Percentiles rank a stretch among this genome's conserved stretches.
Evolutionary conservation across 2,888 invertebrate genomes (phyloP).

Genomic region (Aethes cnicana): DNA sequence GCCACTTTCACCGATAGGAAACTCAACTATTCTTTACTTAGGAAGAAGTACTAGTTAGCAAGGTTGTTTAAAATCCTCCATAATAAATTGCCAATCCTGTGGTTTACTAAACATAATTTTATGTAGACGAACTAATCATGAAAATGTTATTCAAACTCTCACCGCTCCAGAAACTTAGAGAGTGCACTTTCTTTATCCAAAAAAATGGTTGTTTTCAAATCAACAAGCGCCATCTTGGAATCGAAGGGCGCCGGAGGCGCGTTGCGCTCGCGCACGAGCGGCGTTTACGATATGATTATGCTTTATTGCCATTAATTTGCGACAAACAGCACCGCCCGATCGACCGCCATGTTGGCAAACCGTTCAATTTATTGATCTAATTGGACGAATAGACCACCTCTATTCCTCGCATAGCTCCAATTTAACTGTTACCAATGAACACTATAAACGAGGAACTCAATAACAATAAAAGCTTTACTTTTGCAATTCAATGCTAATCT

Average conservation of each 20-base stretch:
- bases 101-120: no score
- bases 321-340: conserved; percentile 74
- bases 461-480: conserved; percentile 11
- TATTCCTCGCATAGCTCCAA: conserved; percentile 16
- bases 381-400: conserved; percentile 34
- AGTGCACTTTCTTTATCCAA: conserved; percentile 9
- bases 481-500: conserved; percentile 5
- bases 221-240: conserved; percentile 56
- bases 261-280: conserved; percentile 45
- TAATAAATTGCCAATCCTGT: no score
- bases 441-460: background rate
- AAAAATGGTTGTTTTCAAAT: conserved; percentile 48
- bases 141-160: no score
- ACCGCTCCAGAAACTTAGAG: no score
- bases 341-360: conserved; percentile 61
- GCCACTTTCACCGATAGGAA: no score
- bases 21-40: no score
- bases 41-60: no score
- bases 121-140: no score
- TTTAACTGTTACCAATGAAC: conserved; percentile 45
- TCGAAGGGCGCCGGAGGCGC: conserved; percentile 60
- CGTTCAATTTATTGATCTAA: conserved; percentile 53
- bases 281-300: conserved; percentile 75
- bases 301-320: conserved; percentile 79
- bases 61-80: no score